Evolutionary conservation across 2,797 vertebrate species (phyloP).

Genomic region (Falco columbarius): DNA sequence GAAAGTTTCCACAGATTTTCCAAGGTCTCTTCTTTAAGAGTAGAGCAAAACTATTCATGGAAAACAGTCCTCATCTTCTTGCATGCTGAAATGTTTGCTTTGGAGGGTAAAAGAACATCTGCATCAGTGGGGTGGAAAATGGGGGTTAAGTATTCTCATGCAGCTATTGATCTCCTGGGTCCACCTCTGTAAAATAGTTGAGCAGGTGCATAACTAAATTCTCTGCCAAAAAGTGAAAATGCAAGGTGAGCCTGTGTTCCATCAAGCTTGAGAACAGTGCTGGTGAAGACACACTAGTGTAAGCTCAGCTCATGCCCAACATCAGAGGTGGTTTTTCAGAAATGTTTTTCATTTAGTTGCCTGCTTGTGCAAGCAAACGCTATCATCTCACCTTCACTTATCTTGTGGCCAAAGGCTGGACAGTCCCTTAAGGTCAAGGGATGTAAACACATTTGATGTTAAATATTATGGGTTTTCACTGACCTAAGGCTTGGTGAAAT

Average conservation of each 20-base stretch:
- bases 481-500: not conserved
- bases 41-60: not conserved
- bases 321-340: not conserved
- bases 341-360: not conserved
- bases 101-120: not conserved
- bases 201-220: not conserved
- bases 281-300: not conserved
- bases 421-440: not conserved
- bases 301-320: not conserved
- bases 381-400: not conserved
- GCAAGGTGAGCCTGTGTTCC: rapidly evolving
- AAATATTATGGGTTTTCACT: rapidly evolving
- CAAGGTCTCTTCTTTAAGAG: not conserved
- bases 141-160: not conserved
- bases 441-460: not conserved
- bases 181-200: not conserved
- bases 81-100: not conserved
- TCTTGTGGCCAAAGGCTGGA: not conserved
- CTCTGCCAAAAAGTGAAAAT: not conserved
- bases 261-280: rapidly evolving
- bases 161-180: not conserved
- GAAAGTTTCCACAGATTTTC: conserved; percentile 51
- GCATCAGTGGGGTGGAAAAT: not conserved
- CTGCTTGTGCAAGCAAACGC: not conserved
- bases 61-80: not conserved